A percentile compares a stretch with the other conserved stretches of the same genome.
phyloP scores from a whole-genome alignment of 2,797 vertebrate species.

The Enteromius afrohamiltoni region DNA sequence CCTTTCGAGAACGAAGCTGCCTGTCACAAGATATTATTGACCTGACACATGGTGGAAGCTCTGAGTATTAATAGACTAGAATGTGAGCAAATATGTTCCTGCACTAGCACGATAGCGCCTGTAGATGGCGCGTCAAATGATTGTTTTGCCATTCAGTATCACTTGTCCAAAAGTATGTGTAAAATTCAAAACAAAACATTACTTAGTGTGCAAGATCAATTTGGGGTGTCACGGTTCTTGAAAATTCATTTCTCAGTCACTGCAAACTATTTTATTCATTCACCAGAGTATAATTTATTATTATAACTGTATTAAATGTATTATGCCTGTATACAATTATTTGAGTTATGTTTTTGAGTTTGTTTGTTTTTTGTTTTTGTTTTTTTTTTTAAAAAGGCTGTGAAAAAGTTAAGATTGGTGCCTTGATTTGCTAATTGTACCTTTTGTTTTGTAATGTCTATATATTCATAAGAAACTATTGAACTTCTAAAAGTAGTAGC shows the following conservation, averaged over 20 bases:
- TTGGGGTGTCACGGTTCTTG: not conserved
- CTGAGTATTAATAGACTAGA: slow-evolving; percentile 76
- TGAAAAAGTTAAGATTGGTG: not conserved
- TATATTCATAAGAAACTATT: not conserved
- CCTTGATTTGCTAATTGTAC: not conserved
- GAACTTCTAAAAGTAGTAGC: not conserved
- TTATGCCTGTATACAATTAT: not conserved
- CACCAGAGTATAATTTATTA: not conserved
- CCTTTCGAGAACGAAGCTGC: slow-evolving; percentile 45
- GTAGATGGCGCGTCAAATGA: slow-evolving; percentile 47
- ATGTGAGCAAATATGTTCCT: slow-evolving; percentile 68
- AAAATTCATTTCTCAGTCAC: not conserved
- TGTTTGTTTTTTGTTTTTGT: not conserved
- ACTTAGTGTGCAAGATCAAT: not conserved
- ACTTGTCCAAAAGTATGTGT: not conserved
- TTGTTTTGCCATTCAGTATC: not conserved
- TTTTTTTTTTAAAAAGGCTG: not conserved
- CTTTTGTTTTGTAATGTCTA: not conserved
- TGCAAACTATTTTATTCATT: not conserved
- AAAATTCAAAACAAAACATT: slow-evolving; percentile 18
- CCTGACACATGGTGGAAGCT: slow-evolving; percentile 56
- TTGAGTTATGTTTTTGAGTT: not conserved
- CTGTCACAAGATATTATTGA: slow-evolving; percentile 68
- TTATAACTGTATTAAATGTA: not conserved
- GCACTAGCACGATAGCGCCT: slow-evolving; percentile 48